Evolutionary conservation across 2,888 invertebrate genomes (phyloP).

Genomic region (Orthosia incerta): DNA sequence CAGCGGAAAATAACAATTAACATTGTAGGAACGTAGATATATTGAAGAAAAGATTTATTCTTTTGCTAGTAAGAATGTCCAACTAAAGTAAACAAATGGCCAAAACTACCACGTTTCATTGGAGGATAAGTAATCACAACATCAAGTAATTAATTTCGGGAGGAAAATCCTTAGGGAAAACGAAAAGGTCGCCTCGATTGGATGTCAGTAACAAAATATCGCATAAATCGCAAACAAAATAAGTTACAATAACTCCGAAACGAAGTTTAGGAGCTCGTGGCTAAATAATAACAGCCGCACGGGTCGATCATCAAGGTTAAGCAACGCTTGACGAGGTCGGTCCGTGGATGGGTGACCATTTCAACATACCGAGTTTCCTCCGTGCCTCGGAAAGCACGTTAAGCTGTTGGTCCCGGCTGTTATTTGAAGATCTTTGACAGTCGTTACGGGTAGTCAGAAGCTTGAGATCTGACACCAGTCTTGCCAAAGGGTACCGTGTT

Average conservation of each 20-base stretch:
- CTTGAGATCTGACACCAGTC: too few relatives aligned
- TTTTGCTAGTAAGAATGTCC: neutral
- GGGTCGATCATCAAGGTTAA: too few relatives aligned
- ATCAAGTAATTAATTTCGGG: conserved; percentile 26
- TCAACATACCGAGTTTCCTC: too few relatives aligned
- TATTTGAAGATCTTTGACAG: too few relatives aligned
- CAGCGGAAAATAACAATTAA: neutral
- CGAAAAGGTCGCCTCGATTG: conserved; percentile 25
- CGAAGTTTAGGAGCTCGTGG: too few relatives aligned
- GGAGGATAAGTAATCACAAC: conserved; percentile 33
- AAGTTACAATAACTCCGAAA: conserved; percentile 37
- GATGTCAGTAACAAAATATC: conserved; percentile 34
- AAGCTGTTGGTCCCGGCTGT: too few relatives aligned
- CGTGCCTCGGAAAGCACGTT: too few relatives aligned
- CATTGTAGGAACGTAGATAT: neutral
- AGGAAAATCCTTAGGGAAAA: neutral
- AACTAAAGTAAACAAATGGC: conserved; percentile 7
- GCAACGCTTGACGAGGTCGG: too few relatives aligned
- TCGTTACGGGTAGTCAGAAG: too few relatives aligned
- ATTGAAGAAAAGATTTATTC: neutral
- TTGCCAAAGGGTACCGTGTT: too few relatives aligned
- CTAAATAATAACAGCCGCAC: too few relatives aligned
- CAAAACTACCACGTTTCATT: conserved; percentile 15
- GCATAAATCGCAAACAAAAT: conserved; percentile 49
- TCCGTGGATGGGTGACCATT: too few relatives aligned